Base-by-base conservation (phyloP, 2,888 invertebrate species). In the Rhodophaea formosa region DNA sequence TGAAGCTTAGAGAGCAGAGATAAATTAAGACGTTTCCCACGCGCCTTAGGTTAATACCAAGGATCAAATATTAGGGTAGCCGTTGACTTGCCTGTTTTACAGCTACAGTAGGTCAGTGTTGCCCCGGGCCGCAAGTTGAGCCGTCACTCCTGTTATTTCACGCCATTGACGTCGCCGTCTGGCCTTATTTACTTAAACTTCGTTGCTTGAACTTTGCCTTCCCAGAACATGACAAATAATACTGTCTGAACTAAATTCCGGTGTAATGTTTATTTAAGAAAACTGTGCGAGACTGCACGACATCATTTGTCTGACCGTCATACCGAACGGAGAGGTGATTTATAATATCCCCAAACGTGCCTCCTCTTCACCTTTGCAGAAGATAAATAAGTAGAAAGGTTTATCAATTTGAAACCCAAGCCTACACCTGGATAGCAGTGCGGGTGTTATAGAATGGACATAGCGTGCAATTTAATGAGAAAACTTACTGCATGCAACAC, bases 111-210 rank as follows among this genome's bases (percentile, higher is more conserved):
- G 73, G 72, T 75, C 70, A 72, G 60, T 56, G 56, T 63, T 57
- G 57, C 72, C 75, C 68, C 59, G 63, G 69, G 72, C 70, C 64
- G 53, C 66, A 68, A 69, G 62, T 60, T 69, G 65, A 70, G 69
- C 69, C 68, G 72, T 63, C 69, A 78, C 79, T 80, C 75, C 78
- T 79, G 75, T 81, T 81, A 83, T 81, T 85, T 82, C 71, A 67
- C 74, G 75, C 72, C 72, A 77, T 83, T 77, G 77, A 77, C 71
- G 72, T 71, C 70, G 70, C 72, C 67, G 71, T 68, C 72, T 69
- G 63, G 67, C 70, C 68, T 70, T 74, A 74, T 81, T 80, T 81
- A 77, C 74, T 72, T 75, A 77, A 80, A 77, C 72, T 73, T 74
- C 71, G 68, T 62, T 70, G 74, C 69, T 68, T 79, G 78, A 82